Conservation (phyloP, 2,888 invertebrate genomes). For the Drosophila rubida region DNA sequence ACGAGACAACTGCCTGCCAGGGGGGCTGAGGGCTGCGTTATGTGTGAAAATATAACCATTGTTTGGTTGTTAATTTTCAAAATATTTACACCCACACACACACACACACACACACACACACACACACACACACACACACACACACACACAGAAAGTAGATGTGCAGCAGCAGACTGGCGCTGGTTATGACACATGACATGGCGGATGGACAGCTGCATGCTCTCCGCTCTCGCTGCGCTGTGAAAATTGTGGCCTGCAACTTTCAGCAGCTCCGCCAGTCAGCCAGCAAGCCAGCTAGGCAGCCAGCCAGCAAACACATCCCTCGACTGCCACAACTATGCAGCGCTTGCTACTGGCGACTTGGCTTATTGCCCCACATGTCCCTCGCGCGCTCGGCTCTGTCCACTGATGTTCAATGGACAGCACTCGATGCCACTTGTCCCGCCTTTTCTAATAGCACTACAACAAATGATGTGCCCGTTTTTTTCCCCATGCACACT, state of each 20-base stretch:
- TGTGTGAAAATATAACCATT: slow-evolving; percentile 73
- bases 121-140: slow-evolving; percentile 15
- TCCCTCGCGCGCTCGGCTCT: slow-evolving; percentile 22
- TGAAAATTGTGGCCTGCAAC: slow-evolving; percentile 58
- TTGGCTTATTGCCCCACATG: slow-evolving; percentile 22
- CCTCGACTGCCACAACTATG: slow-evolving; percentile 56
- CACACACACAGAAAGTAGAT: not conserved
- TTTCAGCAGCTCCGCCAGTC: slow-evolving; percentile 28
- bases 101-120: slow-evolving; percentile 11
- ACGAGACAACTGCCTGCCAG: not conserved
- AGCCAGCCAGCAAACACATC: not conserved
- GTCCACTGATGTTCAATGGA: slow-evolving; percentile 27
- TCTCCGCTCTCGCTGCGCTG: slow-evolving; percentile 31
- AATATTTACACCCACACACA: slow-evolving; percentile 50
- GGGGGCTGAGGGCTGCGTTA: slow-evolving; percentile 33
- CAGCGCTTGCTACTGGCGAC: slow-evolving; percentile 28
- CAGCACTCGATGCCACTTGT: not conserved
- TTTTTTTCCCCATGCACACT: not conserved
- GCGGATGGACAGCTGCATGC: slow-evolving; percentile 57
- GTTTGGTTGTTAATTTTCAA: slow-evolving; percentile 69
- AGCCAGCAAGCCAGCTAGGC: no score
- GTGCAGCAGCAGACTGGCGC: slow-evolving; percentile 26
- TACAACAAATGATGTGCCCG: not conserved
- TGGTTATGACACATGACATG: slow-evolving; percentile 59
- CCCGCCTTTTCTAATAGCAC: not conserved